Conservation (phyloP, 1,140 invertebrate species). For the Bursaphelenchus mucronatus region DNA sequence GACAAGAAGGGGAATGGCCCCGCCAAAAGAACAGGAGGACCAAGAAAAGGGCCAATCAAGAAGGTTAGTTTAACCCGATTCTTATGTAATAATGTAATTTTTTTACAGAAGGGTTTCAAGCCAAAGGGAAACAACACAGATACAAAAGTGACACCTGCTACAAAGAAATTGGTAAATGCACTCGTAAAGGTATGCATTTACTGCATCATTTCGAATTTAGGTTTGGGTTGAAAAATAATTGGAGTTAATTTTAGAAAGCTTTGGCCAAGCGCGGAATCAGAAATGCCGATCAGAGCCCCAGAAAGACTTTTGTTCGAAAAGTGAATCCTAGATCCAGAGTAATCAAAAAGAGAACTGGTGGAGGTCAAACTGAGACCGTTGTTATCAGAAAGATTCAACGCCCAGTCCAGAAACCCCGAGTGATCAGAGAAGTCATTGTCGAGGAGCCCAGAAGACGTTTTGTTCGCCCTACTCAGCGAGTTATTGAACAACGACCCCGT, state of each 20-base stretch:
- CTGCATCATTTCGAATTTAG: not conserved
- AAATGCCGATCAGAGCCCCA: constrained; percentile 8
- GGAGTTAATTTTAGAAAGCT: constrained; percentile 8
- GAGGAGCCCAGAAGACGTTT: constrained; percentile 13
- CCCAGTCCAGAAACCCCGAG: constrained; percentile 13
- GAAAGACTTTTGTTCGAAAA: constrained; percentile 18
- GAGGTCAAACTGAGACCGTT: constrained; percentile 13
- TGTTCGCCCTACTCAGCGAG: not conserved
- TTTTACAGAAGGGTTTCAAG: constrained; percentile 8
- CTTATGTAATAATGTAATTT: constrained; percentile 9
- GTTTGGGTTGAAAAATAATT: no score
- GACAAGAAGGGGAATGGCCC: constrained; percentile 31
- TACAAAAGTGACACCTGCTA: constrained; percentile 24
- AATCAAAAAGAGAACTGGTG: constrained; percentile 3
- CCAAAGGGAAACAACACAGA: constrained; percentile 6
- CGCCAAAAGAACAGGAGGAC: not conserved
- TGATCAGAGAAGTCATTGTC: constrained; percentile 25
- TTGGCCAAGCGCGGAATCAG: constrained; percentile 6
- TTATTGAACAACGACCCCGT: constrained; percentile 9
- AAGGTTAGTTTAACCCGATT: constrained; percentile 14
- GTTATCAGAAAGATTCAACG: constrained; percentile 17
- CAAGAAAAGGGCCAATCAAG: constrained; percentile 1
- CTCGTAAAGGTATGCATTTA: constrained; percentile 35
- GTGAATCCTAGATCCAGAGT: constrained; percentile 8
- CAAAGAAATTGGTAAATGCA: constrained; percentile 37